These are phyloP conservation scores for Agelaius phoeniceus DNA, from an alignment of 2,113 vertebrate genomes.

Conservation along the genomic window DNA sequence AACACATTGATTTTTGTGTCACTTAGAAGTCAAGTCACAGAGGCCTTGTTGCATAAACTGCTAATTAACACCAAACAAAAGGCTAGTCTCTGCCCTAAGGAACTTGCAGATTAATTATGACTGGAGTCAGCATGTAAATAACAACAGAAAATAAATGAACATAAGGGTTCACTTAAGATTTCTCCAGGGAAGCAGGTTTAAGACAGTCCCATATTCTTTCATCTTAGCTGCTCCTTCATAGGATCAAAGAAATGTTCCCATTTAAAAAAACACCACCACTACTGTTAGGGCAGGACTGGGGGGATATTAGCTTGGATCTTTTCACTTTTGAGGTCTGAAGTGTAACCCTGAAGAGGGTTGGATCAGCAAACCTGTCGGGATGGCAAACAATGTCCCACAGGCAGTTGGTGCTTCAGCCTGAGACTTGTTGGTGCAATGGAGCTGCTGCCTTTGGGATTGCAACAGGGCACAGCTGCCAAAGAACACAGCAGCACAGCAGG, in stretches of 20 bases:
- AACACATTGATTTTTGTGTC: constrained; percentile 17
- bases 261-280: background rate
- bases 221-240: background rate
- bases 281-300: background rate
- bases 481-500: background rate
- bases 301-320: background rate
- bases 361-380: background rate
- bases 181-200: constrained; percentile 27
- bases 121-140: constrained; percentile 9
- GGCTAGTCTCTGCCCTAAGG: constrained; percentile 40
- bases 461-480: background rate
- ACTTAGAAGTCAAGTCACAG: background rate
- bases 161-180: constrained; percentile 37
- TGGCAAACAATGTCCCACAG: background rate
- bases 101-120: constrained; percentile 46
- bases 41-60: constrained; percentile 51
- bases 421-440: background rate
- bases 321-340: background rate
- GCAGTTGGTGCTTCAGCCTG: background rate
- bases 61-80: constrained; percentile 52
- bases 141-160: constrained; percentile 34
- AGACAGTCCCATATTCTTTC: constrained; percentile 1
- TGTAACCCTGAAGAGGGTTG: background rate
- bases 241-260: background rate
- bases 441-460: background rate